phyloP scores from a whole-genome alignment of 2,888 invertebrate genomes.

The Eupithecia exiguata region DNA sequence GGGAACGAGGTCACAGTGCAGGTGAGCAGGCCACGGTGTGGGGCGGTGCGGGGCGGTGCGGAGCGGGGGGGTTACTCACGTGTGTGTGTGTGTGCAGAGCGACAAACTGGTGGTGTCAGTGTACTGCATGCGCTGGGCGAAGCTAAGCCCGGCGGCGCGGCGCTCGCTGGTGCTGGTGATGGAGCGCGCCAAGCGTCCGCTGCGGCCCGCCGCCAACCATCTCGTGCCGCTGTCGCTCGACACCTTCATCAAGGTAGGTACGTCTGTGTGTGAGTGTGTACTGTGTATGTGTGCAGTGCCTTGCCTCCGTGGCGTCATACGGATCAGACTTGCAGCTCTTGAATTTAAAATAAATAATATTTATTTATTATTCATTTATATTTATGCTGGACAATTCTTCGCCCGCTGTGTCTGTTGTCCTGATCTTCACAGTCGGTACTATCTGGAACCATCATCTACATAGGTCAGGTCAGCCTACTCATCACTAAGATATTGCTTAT shows the following conservation, averaged over 20 bases:
- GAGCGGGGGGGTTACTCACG: slow-evolving; percentile 41
- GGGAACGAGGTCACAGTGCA: slow-evolving; percentile 83
- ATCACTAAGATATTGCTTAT: slow-evolving; percentile 7
- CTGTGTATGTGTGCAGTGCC: no score
- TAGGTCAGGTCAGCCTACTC: neutral
- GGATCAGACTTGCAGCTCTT: no score
- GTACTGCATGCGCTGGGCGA: slow-evolving; percentile 70
- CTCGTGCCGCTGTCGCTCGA: slow-evolving; percentile 79
- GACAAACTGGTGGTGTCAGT: slow-evolving; percentile 65
- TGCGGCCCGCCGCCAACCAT: slow-evolving; percentile 75
- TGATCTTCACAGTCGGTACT: no score
- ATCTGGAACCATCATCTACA: no score
- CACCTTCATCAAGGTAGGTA: slow-evolving; percentile 74
- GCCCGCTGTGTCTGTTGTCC: no score
- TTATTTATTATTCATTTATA: no score
- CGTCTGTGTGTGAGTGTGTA: no score
- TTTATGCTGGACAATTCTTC: no score
- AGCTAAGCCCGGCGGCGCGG: slow-evolving; percentile 51
- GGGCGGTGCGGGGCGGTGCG: slow-evolving; percentile 60
- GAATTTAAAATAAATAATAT: no score
- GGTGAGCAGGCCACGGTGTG: slow-evolving; percentile 73
- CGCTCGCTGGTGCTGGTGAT: slow-evolving; percentile 72
- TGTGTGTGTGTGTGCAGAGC: slow-evolving; percentile 62
- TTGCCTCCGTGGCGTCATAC: no score
- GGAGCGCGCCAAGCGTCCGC: slow-evolving; percentile 74